A percentile compares a stretch with the other conserved stretches of the same genome.
Conservation (phyloP, 2,113 vertebrate species). For the Cyanistes caeruleus region DNA sequence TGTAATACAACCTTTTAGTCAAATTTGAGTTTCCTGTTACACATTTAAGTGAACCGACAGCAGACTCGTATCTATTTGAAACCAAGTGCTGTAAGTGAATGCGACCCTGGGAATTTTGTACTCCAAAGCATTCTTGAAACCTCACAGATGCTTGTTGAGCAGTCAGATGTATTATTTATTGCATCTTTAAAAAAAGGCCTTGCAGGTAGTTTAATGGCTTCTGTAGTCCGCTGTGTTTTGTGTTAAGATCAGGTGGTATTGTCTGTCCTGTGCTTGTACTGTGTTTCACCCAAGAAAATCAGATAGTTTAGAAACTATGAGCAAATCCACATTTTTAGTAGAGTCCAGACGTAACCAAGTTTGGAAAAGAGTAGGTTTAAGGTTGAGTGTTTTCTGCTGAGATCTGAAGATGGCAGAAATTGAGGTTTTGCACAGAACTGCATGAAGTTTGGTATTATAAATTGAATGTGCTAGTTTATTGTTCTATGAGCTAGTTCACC, state of each 20-base stretch:
- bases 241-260: neutral
- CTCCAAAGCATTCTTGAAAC: constrained; percentile 6
- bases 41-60: neutral
- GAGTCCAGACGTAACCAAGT: neutral
- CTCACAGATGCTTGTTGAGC: neutral
- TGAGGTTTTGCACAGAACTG: constrained; percentile 29
- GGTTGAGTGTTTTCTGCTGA: constrained; percentile 29
- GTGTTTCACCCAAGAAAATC: neutral
- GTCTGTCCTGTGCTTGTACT: neutral
- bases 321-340: neutral
- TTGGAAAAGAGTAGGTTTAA: neutral
- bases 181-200: neutral
- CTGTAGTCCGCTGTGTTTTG: neutral
- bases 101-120: neutral
- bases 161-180: neutral
- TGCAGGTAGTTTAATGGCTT: neutral
- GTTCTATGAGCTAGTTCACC: constrained; percentile 15
- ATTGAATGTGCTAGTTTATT: constrained; percentile 47
- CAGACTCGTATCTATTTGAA: neutral
- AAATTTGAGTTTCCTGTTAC: constrained; percentile 54
- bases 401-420: constrained; percentile 43
- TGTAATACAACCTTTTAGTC: constrained; percentile 23
- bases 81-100: neutral
- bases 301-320: neutral
- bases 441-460: neutral